Percentiles rank a stretch among this genome's conserved stretches.
These are phyloP conservation scores for Callimorpha dominula DNA, from an alignment of 2,888 invertebrate species.

Conservation along the genomic window DNA sequence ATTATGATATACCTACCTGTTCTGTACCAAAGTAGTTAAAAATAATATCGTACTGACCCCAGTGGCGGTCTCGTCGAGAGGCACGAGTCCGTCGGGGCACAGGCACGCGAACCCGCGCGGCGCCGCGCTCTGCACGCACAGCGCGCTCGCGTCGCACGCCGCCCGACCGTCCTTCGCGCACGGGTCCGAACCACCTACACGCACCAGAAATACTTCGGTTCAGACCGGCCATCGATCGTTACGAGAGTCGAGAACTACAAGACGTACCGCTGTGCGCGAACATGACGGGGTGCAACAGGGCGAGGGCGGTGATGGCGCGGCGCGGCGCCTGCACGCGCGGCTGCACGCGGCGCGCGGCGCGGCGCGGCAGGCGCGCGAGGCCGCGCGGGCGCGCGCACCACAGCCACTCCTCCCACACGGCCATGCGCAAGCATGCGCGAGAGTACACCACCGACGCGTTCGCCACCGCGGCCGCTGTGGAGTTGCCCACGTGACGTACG, in stretches of 20 bases:
- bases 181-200: slow-evolving; percentile 79
- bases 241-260: too few species aligned
- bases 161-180: slow-evolving; percentile 56
- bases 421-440: slow-evolving; percentile 63
- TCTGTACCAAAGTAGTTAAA: background rate
- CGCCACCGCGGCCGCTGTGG: slow-evolving; percentile 23
- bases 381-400: slow-evolving; percentile 74
- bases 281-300: slow-evolving; percentile 62
- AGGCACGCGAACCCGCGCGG: slow-evolving; percentile 79
- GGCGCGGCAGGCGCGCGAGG: slow-evolving; percentile 65
- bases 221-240: too few species aligned
- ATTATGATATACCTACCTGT: too few species aligned
- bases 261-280: slow-evolving; percentile 45
- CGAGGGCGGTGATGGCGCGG: slow-evolving; percentile 57
- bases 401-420: slow-evolving; percentile 74
- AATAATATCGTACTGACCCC: slow-evolving; percentile 52
- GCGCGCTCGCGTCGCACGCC: slow-evolving; percentile 87
- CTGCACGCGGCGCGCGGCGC: slow-evolving; percentile 46
- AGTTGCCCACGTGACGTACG: slow-evolving; percentile 16
- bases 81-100: slow-evolving; percentile 85
- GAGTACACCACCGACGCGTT: slow-evolving; percentile 27
- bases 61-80: slow-evolving; percentile 48
- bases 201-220: too few species aligned
- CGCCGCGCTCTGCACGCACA: slow-evolving; percentile 85
- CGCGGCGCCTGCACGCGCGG: slow-evolving; percentile 49